Conservation (phyloP, 2,888 invertebrate genomes). For the Leptarthrus brevirostris region DNA sequence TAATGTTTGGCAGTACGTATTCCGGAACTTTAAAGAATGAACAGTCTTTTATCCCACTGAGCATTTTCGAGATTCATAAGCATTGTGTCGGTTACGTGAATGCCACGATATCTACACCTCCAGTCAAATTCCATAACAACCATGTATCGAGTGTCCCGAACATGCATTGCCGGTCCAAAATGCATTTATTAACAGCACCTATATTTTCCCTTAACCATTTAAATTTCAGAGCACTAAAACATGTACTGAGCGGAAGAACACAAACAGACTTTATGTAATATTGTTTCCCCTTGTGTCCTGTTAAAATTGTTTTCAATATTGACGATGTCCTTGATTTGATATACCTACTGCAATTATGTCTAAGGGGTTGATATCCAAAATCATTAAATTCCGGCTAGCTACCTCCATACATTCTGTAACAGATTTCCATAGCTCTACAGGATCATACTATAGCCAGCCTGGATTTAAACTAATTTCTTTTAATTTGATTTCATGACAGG, state of each 20-base stretch:
- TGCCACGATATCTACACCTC: conserved; percentile 71
- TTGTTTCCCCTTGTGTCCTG: conserved; percentile 78
- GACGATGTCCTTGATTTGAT: conserved; percentile 92
- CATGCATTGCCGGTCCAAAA: conserved; percentile 76
- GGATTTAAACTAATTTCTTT: conserved; percentile 81
- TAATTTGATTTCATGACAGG: conserved; percentile 83
- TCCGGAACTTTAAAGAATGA: conserved; percentile 89
- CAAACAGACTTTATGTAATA: conserved; percentile 73
- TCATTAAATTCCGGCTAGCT: conserved; percentile 81
- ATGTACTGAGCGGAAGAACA: conserved; percentile 95
- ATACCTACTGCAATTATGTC: conserved; percentile 91
- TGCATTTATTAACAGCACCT: conserved; percentile 76
- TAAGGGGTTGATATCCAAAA: conserved; percentile 80
- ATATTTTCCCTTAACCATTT: conserved; percentile 93
- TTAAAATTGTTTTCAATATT: conserved; percentile 82
- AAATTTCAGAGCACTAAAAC: conserved; percentile 95
- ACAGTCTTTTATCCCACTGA: conserved; percentile 90
- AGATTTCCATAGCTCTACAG: conserved; percentile 83
- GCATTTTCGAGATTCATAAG: conserved; percentile 92
- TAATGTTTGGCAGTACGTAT: conserved; percentile 86
- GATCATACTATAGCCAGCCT: conserved; percentile 98
- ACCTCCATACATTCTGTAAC: conserved; percentile 85
- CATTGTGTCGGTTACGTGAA: conserved; percentile 95
- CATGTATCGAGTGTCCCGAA: conserved; percentile 95
- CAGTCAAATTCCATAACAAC: conserved; percentile 88